These are phyloP conservation scores for Pithys albifrons DNA, from an alignment of 2,113 vertebrate species.

Conservation along the genomic window DNA sequence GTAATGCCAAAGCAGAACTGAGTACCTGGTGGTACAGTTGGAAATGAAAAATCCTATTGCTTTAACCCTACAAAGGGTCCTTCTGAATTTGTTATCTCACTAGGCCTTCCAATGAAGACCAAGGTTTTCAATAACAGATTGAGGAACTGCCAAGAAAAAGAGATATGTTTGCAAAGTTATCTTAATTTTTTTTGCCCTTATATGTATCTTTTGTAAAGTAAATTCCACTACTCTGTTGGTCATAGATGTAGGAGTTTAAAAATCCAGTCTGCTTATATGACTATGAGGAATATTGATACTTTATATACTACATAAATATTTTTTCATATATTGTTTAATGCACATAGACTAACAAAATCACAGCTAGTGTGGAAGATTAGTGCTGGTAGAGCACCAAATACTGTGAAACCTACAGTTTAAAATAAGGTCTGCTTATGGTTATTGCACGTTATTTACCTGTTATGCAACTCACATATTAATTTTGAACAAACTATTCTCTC, in stretches of 20 bases:
- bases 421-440: background rate
- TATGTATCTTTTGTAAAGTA: background rate
- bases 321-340: background rate
- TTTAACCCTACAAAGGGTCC: background rate
- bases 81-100: background rate
- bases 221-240: background rate
- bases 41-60: background rate
- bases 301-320: background rate
- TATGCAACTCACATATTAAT: background rate
- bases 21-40: background rate
- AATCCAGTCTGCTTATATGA: fast-evolving
- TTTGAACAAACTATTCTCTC: background rate
- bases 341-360: background rate
- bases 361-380: background rate
- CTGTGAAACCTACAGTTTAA: background rate
- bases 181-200: background rate
- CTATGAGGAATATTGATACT: background rate
- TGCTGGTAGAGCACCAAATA: background rate
- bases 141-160: background rate
- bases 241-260: background rate
- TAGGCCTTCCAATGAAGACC: background rate
- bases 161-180: background rate
- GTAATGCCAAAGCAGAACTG: background rate
- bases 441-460: background rate
- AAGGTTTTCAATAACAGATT: background rate